Base-by-base conservation (phyloP, 1,140 invertebrate genomes). In the Pogonomyrmex californicus region DNA sequence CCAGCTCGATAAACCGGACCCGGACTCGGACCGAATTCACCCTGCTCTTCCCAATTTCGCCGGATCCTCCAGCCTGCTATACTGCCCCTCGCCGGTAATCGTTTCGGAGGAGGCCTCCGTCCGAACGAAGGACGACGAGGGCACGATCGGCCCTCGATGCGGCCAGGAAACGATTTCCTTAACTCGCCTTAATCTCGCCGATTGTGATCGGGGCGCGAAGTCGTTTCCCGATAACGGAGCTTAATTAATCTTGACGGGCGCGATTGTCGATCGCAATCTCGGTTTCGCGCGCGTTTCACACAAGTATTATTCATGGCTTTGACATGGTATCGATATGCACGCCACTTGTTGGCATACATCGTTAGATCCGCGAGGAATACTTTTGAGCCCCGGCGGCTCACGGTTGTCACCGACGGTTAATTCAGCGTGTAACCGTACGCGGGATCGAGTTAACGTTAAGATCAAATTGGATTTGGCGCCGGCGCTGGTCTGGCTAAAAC, bases 1-100 rank as follows among this genome's bases (percentile, higher is more conserved):
- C 93, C 93, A 93, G 93, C 89, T 92, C 92, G 92, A 93, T 93
- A 93, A 93, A 93, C 87, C 92, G 92, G 91, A 93, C 90, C 87
- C 75, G 88, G 86, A 81, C 66, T 60, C 89, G 87, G 83, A 90
- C 90, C 90, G 83, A 93, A 90, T 91, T 92, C 92, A 89, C 83
- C 87, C 63, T 41, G 71, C 86, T 90, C 89, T 87, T 82, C 88
- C 89, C 91, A 92, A 93, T 93, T 92, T 93, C 66, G 63, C 36
- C 86, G 86, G 68, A 68, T 77, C 82, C 62, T 76, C 65, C 65
- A 7, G 70, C 85, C 76, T 85, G 58, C 14, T 23, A 23, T 23
- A 23, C 63, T 54, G 58, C 49, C 79, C 38, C 51, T 56, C 56
- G 44, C 44, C 33, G 30, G 36, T 82, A 82, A 82, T 82, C 54